These are phyloP conservation scores for Himalopsyche japonica DNA, from an alignment of 2,888 invertebrate genomes.

Conservation along the genomic window DNA sequence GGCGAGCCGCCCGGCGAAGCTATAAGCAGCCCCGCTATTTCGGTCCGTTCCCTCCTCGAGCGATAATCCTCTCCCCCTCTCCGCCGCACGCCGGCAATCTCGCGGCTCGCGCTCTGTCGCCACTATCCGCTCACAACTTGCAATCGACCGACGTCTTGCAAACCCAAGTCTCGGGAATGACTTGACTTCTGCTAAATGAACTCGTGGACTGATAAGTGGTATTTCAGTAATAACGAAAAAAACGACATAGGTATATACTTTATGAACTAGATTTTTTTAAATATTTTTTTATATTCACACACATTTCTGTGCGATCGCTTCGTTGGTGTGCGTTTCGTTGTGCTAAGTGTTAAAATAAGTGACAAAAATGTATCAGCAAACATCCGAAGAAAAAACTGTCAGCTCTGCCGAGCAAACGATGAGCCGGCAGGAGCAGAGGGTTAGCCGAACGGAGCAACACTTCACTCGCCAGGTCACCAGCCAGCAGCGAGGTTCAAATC, in stretches of 20 bases:
- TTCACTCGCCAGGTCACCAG: slow-evolving; percentile 77
- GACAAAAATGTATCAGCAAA: slow-evolving; percentile 73
- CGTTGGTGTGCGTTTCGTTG: slow-evolving; percentile 16
- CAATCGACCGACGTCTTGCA: slow-evolving; percentile 93
- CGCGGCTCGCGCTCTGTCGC: not conserved
- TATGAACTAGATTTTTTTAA: slow-evolving; percentile 27
- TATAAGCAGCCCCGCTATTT: slow-evolving; percentile 59
- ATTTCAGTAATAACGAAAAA: slow-evolving; percentile 27
- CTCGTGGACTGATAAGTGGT: slow-evolving; percentile 51
- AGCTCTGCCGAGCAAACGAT: slow-evolving; percentile 52
- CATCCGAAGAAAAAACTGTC: slow-evolving; percentile 51
- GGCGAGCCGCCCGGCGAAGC: slow-evolving; percentile 21
- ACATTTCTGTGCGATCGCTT: slow-evolving; percentile 3
- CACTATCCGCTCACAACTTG: slow-evolving; percentile 89
- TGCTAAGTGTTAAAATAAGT: slow-evolving; percentile 21
- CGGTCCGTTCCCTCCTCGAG: slow-evolving; percentile 48
- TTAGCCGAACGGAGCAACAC: slow-evolving; percentile 75
- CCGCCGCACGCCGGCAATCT: slow-evolving; percentile 17
- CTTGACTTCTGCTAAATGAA: slow-evolving; percentile 75
- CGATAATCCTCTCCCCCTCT: not conserved
- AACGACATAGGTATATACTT: slow-evolving; percentile 45
- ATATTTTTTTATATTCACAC: slow-evolving; percentile 21
- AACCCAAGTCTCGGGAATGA: slow-evolving; percentile 68
- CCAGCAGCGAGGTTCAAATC: slow-evolving; percentile 70
- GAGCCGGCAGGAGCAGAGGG: slow-evolving; percentile 58